These are phyloP conservation scores for Arion vulgaris DNA, from an alignment of 1,140 invertebrate species.

Conservation along the genomic window DNA sequence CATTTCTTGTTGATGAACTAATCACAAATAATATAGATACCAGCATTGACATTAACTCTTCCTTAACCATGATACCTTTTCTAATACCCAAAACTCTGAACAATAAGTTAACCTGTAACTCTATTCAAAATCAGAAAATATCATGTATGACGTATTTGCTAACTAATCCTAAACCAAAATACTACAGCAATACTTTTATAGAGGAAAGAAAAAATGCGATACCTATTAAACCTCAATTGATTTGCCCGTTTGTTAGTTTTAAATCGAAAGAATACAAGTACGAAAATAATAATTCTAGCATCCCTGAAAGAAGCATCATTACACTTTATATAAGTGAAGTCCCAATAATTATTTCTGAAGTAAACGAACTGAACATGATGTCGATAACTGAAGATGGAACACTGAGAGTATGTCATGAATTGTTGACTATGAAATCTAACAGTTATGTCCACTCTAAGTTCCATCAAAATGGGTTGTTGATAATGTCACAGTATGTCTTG, in stretches of 20 bases:
- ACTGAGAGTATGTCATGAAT: slow-evolving; percentile 8
- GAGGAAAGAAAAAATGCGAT: background rate
- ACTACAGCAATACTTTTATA: background rate
- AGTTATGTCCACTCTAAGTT: background rate
- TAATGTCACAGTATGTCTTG: background rate
- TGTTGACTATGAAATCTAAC: background rate
- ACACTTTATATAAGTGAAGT: background rate
- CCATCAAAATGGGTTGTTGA: background rate
- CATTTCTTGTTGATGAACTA: background rate
- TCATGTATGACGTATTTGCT: background rate
- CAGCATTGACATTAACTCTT: background rate
- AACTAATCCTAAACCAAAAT: background rate
- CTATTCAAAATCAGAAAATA: background rate
- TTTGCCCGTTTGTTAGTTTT: background rate
- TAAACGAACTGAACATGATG: background rate
- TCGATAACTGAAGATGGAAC: slow-evolving; percentile 13
- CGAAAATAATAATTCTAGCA: background rate
- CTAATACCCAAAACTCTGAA: background rate
- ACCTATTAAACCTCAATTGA: background rate
- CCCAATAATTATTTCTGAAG: background rate
- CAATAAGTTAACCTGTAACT: background rate
- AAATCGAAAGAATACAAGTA: background rate
- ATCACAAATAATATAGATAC: background rate
- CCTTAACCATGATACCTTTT: background rate
- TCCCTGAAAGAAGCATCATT: background rate